Base-by-base conservation (phyloP, 2,888 invertebrate genomes). In the Diadegma fenestrale region DNA sequence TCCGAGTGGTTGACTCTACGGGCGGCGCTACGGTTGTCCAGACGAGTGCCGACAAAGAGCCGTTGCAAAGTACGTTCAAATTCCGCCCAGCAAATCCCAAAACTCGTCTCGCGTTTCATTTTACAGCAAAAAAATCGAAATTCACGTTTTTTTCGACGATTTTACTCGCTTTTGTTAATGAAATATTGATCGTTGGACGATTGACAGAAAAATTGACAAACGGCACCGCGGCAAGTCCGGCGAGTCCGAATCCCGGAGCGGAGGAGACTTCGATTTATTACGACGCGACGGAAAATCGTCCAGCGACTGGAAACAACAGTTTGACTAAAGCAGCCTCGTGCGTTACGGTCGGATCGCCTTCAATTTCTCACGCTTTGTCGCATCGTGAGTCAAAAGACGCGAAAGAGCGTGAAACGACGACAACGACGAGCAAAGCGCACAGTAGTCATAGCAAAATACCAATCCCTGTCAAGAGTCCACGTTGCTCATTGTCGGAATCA, bases 191-290 rank as follows among this genome's bases (percentile, higher is more conserved):
- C 5, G 2, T 19, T 33, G 19, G 0, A 7, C 37, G 37, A 4
- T 82, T 78, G 72, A 4, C 79, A 94, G 93, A 90, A 88, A 94
- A 93, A 90, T 89, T 93, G 82, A 91, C 92, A 8, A 94, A 94
- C 68, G 94, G 94, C 73, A 92, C 91, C 14, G 88, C 90, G 64
- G 92, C 92, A 58, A 94, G 93, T 87, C 93, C 94, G 61, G 93
- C 93, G 33, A 94, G 94, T 91, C 94, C 94, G 82, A 94, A 95
- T 94, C 95, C 95, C 41, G 96, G 96, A 89, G 95, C 95, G 86
- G 97, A 97, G 79, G 97, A 97, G 84, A 95, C 96, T 8, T 97
- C 97, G 8, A 95, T 97, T 19, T 97, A 97, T 94, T 97, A 97
- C 92, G 97, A 97, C 94, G 97, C 97, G 4, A 96, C 97, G 0